Conservation (phyloP, 2,797 vertebrate genomes). For the Mormyrops boulengeri region DNA sequence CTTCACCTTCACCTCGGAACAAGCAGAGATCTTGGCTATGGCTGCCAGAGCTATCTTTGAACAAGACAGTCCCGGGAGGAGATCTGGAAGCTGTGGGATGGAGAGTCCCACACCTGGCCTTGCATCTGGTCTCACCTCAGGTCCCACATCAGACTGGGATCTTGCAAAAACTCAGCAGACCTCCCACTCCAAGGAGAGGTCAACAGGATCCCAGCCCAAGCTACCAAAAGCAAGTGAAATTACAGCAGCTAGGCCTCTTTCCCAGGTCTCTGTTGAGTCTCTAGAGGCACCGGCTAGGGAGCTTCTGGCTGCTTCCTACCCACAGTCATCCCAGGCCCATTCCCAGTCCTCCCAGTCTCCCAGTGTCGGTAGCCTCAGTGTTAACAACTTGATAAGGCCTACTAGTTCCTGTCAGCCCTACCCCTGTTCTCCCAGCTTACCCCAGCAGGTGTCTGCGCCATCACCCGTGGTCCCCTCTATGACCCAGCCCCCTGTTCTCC, state of each 20-base stretch:
- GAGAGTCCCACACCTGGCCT: conserved; percentile 43
- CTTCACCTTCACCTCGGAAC: conserved; percentile 82
- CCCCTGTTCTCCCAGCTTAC: conserved; percentile 69
- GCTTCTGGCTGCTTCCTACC: conserved; percentile 66
- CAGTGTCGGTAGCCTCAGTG: conserved; percentile 76
- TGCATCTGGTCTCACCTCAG: conserved; percentile 37
- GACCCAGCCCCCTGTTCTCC: conserved; percentile 62
- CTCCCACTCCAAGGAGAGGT: conserved; percentile 54
- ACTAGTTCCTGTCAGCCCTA: conserved; percentile 70
- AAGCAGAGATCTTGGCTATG: conserved; percentile 88
- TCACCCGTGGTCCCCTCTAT: conserved; percentile 61
- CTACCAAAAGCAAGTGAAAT: conserved; percentile 55
- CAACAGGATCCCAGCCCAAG: conserved; percentile 53
- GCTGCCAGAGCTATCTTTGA: conserved; percentile 84
- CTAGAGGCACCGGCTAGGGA: conserved; percentile 65
- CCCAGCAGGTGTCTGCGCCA: conserved; percentile 54
- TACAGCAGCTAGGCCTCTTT: conserved; percentile 54
- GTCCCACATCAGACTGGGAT: conserved; percentile 63
- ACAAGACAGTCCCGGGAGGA: conserved; percentile 73
- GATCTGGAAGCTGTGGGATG: conserved; percentile 47
- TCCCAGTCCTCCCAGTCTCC: conserved; percentile 55
- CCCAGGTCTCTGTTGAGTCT: conserved; percentile 55
- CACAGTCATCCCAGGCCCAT: conserved; percentile 56
- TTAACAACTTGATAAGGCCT: conserved; percentile 87
- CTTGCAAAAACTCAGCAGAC: conserved; percentile 50